A percentile compares a stretch with the other conserved stretches of the same genome.
Evolutionary conservation across 1,140 invertebrate species (phyloP).

Genomic region (Wasmannia auropunctata): DNA sequence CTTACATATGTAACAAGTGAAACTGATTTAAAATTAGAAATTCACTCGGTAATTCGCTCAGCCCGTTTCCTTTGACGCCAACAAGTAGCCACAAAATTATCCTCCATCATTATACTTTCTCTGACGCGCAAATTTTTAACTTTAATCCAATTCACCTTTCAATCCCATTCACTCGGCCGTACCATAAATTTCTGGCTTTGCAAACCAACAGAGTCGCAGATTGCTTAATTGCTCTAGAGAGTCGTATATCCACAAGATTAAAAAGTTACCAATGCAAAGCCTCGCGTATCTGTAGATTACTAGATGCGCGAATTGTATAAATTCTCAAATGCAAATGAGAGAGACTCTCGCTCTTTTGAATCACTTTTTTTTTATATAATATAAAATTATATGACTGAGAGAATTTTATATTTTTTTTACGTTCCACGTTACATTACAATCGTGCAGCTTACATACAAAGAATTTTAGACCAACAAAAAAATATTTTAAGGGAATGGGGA

Average conservation of each 20-base stretch:
- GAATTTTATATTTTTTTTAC: background rate
- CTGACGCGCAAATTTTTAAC: conserved; percentile 18
- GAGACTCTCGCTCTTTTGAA: background rate
- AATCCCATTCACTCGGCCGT: background rate
- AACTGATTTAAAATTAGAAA: conserved; percentile 31
- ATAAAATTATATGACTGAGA: background rate
- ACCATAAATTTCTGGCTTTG: background rate
- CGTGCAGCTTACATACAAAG: background rate
- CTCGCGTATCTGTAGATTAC: background rate
- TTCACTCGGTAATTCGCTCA: background rate
- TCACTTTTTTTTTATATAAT: conserved; percentile 1
- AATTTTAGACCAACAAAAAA: background rate
- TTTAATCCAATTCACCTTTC: conserved; percentile 29
- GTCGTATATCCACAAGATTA: conserved; percentile 25
- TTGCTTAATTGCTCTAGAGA: conserved; percentile 34
- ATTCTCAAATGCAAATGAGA: background rate
- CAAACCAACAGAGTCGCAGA: background rate
- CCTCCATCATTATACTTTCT: conserved; percentile 22
- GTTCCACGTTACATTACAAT: background rate
- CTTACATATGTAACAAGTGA: background rate
- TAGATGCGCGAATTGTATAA: background rate
- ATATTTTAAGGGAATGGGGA: background rate
- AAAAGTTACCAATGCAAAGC: conserved; percentile 23
- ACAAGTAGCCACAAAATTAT: conserved; percentile 10
- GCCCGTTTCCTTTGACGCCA: background rate